Percentiles rank a stretch among this genome's conserved stretches.
Evolutionary conservation across 1,140 invertebrate genomes (phyloP).

Genomic region (Leguminivora glycinivorella): DNA sequence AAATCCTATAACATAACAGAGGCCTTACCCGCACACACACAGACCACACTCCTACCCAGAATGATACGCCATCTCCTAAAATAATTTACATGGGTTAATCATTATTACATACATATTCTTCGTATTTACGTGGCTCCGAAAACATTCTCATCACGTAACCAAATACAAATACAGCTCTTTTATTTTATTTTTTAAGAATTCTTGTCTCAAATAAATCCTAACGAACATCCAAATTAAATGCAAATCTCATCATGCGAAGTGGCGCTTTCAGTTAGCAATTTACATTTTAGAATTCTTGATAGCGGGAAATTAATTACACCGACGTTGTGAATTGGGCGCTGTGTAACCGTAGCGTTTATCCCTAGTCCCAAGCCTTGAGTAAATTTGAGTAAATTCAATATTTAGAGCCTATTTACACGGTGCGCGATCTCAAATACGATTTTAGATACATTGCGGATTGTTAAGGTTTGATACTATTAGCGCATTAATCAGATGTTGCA

Average conservation of each 20-base stretch:
- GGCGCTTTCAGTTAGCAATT: conserved; percentile 35
- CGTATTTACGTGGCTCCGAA: neutral
- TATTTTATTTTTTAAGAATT: neutral
- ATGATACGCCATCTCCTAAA: neutral
- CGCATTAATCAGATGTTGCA: too few relatives aligned
- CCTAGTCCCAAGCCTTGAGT: too few relatives aligned
- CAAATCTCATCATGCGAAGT: conserved; percentile 31
- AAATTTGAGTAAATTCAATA: too few relatives aligned
- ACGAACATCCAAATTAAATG: conserved; percentile 29
- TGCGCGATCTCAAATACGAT: too few relatives aligned
- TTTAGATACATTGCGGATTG: too few relatives aligned
- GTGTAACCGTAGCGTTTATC: conserved; percentile 39
- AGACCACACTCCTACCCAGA: neutral
- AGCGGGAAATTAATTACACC: conserved; percentile 41
- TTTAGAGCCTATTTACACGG: too few relatives aligned
- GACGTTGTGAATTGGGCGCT: conserved; percentile 36
- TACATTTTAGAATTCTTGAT: conserved; percentile 35
- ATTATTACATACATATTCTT: conserved; percentile 25
- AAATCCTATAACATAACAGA: too few relatives aligned
- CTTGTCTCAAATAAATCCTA: conserved; percentile 15
- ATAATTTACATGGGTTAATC: conserved; percentile 13
- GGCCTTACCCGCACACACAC: neutral
- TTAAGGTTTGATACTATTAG: too few relatives aligned
- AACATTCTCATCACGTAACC: conserved; percentile 21
- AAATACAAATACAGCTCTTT: conserved; percentile 10